Percentiles rank a stretch among this genome's conserved stretches.
phyloP scores from a whole-genome alignment of 2,113 vertebrate species.

The Daphoenositta chrysoptera region DNA sequence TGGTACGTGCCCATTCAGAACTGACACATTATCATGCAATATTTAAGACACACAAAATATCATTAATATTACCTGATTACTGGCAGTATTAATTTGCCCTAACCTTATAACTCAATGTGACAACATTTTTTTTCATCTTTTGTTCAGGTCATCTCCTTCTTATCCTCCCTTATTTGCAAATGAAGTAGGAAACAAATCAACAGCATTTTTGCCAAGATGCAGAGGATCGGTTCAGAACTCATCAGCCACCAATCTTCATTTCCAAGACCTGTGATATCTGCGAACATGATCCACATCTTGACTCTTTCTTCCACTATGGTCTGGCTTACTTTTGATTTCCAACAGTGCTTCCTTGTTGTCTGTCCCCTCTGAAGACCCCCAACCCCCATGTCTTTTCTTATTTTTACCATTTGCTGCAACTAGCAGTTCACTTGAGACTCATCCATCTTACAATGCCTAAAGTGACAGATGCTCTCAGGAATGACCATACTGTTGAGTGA shows the following conservation, averaged over 20 bases:
- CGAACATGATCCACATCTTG: conserved; percentile 63
- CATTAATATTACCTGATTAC: background rate
- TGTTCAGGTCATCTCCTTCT: background rate
- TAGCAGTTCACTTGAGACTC: conserved; percentile 89
- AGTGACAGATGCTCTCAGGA: conserved; percentile 97
- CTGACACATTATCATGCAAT: background rate
- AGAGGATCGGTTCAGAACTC: conserved; percentile 34
- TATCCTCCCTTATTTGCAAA: background rate
- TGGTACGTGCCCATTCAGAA: fast-evolving
- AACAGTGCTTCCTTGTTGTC: conserved; percentile 80
- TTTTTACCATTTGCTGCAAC: conserved; percentile 95
- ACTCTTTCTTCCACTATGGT: conserved; percentile 56
- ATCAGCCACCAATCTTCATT: background rate
- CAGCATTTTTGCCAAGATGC: conserved; percentile 17
- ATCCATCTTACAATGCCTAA: conserved; percentile 91
- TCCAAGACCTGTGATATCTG: conserved; percentile 38
- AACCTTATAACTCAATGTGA: background rate
- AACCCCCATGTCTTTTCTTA: conserved; percentile 81
- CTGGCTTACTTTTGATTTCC: conserved; percentile 79
- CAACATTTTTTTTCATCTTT: background rate
- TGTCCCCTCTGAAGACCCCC: conserved; percentile 63
- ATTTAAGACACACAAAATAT: background rate
- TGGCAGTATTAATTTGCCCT: background rate
- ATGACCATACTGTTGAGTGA: conserved; percentile 76
- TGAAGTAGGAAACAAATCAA: conserved; percentile 10